These are phyloP conservation scores for Drosophila bocki DNA, from an alignment of 1,140 invertebrate species.

Conservation along the genomic window DNA sequence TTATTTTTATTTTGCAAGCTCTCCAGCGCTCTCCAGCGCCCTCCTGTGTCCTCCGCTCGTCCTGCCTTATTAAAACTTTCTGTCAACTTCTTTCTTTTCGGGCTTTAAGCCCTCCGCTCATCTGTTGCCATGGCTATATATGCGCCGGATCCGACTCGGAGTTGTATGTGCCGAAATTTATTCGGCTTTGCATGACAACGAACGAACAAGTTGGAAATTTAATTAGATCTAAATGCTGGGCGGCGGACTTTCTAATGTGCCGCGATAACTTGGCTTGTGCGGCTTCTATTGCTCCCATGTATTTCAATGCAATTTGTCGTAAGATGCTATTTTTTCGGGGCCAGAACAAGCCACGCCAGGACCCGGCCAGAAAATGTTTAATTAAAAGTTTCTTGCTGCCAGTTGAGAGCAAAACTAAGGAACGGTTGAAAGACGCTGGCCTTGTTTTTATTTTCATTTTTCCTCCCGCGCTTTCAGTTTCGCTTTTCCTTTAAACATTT, in stretches of 20 bases:
- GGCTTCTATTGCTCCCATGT: conserved; percentile 26
- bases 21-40: conserved; percentile 39
- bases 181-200: conserved; percentile 77
- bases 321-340: conserved; percentile 50
- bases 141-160: conserved; percentile 9
- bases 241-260: conserved; percentile 67
- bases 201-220: conserved; percentile 73
- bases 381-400: conserved; percentile 75
- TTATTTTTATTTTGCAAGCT: conserved; percentile 43
- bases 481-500: conserved; percentile 41
- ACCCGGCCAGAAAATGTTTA: conserved; percentile 77
- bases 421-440: conserved; percentile 43
- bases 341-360: conserved; percentile 10
- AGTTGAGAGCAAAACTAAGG: conserved; percentile 27
- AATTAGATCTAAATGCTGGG: conserved; percentile 80
- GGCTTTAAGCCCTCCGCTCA: conserved; percentile 69
- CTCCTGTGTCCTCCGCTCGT: conserved; percentile 30
- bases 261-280: conserved; percentile 20
- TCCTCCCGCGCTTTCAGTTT: conserved; percentile 15
- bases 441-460: conserved; percentile 33
- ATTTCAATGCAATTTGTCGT: conserved; percentile 70
- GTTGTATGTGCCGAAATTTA: conserved; percentile 48
- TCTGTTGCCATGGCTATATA: conserved; percentile 66
- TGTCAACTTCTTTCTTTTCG: conserved; percentile 70
- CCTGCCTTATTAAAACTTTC: conserved; percentile 81